phyloP scores from a whole-genome alignment of 2,113 vertebrate species.

The Alethe castanea region DNA sequence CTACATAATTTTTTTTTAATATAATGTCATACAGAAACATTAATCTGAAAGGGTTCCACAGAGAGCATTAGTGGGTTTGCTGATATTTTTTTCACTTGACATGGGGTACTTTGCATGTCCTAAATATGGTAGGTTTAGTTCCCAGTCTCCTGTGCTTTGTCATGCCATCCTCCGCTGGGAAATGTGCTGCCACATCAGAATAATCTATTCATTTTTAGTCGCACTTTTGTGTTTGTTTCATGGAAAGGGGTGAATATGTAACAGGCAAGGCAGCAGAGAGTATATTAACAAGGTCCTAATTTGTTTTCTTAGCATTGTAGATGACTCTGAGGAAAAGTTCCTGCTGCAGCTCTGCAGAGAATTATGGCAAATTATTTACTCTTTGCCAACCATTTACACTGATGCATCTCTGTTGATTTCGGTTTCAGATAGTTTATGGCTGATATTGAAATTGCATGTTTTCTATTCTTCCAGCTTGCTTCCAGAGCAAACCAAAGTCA shows the following conservation, averaged over 20 bases:
- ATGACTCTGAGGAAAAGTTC: not conserved
- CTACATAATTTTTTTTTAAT: slow-evolving; percentile 26
- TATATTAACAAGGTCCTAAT: not conserved
- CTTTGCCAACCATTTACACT: not conserved
- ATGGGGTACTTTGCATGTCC: not conserved
- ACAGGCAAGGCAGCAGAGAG: not conserved
- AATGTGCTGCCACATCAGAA: not conserved
- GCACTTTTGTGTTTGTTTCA: not conserved
- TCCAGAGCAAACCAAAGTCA: not conserved
- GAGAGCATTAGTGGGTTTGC: not conserved
- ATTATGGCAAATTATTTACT: not conserved
- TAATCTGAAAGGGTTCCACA: slow-evolving; percentile 20
- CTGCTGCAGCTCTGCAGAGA: not conserved
- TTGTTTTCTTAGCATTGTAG: not conserved
- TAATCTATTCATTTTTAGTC: not conserved
- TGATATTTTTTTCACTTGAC: not conserved
- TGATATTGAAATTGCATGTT: not conserved
- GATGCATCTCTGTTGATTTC: not conserved
- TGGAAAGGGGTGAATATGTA: not conserved
- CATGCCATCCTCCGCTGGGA: not conserved
- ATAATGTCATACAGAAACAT: slow-evolving; percentile 28
- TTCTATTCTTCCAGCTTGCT: not conserved
- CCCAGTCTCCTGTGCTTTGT: not conserved
- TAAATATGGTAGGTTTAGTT: not conserved
- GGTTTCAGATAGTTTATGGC: not conserved